Evolutionary conservation across 2,888 invertebrate species (phyloP).

Genomic region (Hoplodrina blanda): DNA sequence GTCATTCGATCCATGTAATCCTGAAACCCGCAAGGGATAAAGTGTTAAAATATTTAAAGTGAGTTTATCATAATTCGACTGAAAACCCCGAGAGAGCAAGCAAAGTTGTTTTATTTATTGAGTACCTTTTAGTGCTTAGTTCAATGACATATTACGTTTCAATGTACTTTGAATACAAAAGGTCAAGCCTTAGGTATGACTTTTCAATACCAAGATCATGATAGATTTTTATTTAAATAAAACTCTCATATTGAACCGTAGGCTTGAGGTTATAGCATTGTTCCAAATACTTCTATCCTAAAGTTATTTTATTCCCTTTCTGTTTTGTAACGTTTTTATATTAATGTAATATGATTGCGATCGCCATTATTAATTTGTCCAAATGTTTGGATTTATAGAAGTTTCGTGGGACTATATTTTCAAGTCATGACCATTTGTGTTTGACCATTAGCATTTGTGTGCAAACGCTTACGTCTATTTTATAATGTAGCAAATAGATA

Average conservation of each 20-base stretch:
- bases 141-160: conserved; percentile 38
- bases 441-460: too few relatives aligned
- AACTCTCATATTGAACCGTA: background rate
- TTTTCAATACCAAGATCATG: conserved; percentile 14
- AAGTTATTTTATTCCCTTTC: too few relatives aligned
- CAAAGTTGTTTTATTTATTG: conserved; percentile 16
- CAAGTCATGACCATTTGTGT: too few relatives aligned
- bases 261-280: conserved; percentile 1
- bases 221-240: conserved; percentile 1
- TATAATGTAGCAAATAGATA: too few relatives aligned
- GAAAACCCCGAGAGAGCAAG: conserved; percentile 1
- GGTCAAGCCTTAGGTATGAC: conserved; percentile 11
- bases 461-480: too few relatives aligned
- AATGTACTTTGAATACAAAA: conserved; percentile 31
- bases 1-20: conserved; percentile 10
- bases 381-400: too few relatives aligned
- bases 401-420: too few relatives aligned
- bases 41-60: conserved; percentile 17
- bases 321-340: too few relatives aligned
- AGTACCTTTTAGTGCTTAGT: conserved; percentile 21
- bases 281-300: background rate
- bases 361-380: too few relatives aligned
- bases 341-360: too few relatives aligned
- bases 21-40: conserved; percentile 5
- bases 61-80: conserved; percentile 3